Base-by-base conservation (phyloP, 2,888 invertebrate species). In the Tholera decimalis region DNA sequence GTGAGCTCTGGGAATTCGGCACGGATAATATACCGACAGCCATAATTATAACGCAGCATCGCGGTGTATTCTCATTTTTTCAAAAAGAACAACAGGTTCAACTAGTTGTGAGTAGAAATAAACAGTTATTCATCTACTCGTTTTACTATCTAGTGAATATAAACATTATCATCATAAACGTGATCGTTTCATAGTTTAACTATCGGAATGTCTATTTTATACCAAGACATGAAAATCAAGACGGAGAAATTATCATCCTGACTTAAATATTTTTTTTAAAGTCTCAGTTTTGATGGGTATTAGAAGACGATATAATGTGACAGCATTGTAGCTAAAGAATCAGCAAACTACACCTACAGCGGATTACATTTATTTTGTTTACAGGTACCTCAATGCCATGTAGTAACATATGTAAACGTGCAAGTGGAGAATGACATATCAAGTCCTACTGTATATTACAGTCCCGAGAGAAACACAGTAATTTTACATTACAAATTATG, bases 361-460 rank as follows among this genome's bases (percentile, higher is more conserved):
- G 1, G 15, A 39, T 35, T 18, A 26, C 28, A 28, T 9, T n/a
- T 22, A 9, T 24, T 39, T 69, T 50, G 0, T 22, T 39, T 56
- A 41, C 60, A 74, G 74, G 60, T 71, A 46, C 74, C 74, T 28
- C 13, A 24, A 53, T 74, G 74, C 41, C 18, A 60, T 35, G 13
- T 18, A 28, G 8, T 71, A 13, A 76, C 63, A 13, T 74, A 55
- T 24, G 71, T 81, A 6, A 64, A 58, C 11, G 81, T 85, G 7
- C 49, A 50, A 9, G 74, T 85, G 8, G 6, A 54, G 0, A 83
- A 82, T 51, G 0, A 0, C 0, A 5, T 67, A 5, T 54, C 74
- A 5, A 74, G 57, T 5, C 86, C 86, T 0, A 18, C n/a, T 0
- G 83, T 86, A 41, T 53, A n/a, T 13, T 83, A 47, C 53, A 69